phyloP scores from a whole-genome alignment of 2,113 vertebrate species.

The Ameiurus melas region DNA sequence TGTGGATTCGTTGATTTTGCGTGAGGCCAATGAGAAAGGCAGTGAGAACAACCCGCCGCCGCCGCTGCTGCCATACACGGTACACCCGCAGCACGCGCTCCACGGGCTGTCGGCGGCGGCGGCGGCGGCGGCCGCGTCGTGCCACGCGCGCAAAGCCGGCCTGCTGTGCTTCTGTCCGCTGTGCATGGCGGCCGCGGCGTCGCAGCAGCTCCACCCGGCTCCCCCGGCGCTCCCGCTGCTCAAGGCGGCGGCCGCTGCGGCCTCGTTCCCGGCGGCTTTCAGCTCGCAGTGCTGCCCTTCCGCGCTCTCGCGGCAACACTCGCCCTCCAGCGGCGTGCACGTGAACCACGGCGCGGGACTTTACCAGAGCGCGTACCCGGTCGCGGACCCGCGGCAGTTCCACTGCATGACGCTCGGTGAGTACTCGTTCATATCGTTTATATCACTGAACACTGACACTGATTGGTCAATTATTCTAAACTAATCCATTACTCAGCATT shows the following conservation, averaged over 20 bases:
- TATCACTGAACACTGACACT: not conserved
- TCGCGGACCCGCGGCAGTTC: constrained; percentile 93
- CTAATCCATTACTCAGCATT: not conserved
- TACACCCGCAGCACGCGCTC: constrained; percentile 86
- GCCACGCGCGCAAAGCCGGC: constrained; percentile 93
- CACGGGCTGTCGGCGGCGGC: constrained; percentile 74
- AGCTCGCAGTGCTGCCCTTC: constrained; percentile 91
- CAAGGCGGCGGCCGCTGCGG: constrained; percentile 89
- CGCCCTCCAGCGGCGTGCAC: constrained; percentile 78
- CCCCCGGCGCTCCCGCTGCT: constrained; percentile 88
- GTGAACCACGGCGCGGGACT: constrained; percentile 85
- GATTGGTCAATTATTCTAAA: not conserved
- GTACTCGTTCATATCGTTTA: not conserved
- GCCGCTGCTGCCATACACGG: constrained; percentile 89
- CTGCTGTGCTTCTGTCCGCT: constrained; percentile 95
- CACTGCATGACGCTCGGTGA: constrained; percentile 98
- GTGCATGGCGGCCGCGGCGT: constrained; percentile 82
- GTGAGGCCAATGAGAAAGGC: constrained; percentile 87
- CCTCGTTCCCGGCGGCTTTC: constrained; percentile 87
- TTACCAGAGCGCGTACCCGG: constrained; percentile 89
- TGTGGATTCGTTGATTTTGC: constrained; percentile 95
- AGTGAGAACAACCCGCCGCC: constrained; percentile 82
- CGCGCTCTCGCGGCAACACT: constrained; percentile 85
- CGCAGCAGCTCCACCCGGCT: constrained; percentile 90
- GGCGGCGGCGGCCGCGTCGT: constrained; percentile 73